Evolutionary conservation across 2,113 vertebrate genomes (phyloP).

Genomic region (Zosterops borbonicus): DNA sequence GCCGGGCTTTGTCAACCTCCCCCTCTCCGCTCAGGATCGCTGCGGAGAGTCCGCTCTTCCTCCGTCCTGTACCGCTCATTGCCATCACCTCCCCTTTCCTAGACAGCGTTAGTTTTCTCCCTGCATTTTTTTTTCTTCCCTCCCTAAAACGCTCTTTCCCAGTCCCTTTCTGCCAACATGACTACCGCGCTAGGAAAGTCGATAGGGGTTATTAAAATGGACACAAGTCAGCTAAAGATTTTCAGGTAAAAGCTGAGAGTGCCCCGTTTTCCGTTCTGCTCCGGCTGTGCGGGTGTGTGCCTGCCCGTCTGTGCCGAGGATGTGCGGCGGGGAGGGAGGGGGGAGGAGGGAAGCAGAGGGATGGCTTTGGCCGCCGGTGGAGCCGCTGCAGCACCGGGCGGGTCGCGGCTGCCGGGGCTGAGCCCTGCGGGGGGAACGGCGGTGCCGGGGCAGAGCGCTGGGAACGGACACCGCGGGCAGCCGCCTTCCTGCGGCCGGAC

Average conservation of each 20-base stretch:
- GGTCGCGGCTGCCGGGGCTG: not conserved
- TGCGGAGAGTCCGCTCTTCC: not conserved
- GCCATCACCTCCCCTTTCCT: not conserved
- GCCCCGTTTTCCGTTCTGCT: not conserved
- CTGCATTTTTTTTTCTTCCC: not conserved
- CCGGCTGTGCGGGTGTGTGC: not conserved
- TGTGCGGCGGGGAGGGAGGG: not conserved
- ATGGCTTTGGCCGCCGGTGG: not conserved
- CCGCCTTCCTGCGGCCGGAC: not conserved
- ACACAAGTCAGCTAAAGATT: slow-evolving; percentile 32
- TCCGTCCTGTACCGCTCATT: not conserved
- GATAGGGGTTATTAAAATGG: not conserved
- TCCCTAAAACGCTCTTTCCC: not conserved
- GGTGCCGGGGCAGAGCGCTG: not conserved
- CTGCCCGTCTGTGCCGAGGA: not conserved
- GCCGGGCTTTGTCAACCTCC: not conserved
- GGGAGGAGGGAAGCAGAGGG: not conserved
- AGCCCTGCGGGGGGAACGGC: not conserved
- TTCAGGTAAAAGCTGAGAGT: slow-evolving; percentile 30
- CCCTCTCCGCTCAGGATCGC: not conserved
- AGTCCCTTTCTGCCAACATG: not conserved
- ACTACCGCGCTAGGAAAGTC: not conserved
- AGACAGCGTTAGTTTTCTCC: not conserved
- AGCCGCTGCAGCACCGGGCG: not conserved
- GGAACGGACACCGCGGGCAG: not conserved